Conservation (phyloP, 1,140 invertebrate species). For the Meloidogyne exigua region DNA sequence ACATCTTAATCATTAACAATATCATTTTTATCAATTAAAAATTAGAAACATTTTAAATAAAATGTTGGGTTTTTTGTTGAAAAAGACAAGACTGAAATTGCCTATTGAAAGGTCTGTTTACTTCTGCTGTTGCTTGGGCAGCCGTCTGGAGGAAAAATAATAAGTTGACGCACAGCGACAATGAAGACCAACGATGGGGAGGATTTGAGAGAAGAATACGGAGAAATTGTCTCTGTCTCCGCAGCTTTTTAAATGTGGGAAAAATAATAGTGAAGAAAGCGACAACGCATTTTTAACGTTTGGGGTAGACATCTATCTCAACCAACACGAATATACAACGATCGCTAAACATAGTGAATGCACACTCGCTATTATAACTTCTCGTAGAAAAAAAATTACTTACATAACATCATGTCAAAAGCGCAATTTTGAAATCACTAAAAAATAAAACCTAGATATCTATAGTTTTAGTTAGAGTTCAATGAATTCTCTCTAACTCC, state of each 20-base stretch:
- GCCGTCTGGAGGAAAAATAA: background rate
- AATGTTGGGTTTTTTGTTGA: too few species aligned
- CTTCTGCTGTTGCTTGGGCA: background rate
- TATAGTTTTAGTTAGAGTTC: too few species aligned
- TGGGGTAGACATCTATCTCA: background rate
- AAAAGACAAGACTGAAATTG: background rate
- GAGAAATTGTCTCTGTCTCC: background rate
- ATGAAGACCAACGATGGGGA: background rate
- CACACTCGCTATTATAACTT: too few species aligned
- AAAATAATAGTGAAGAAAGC: background rate
- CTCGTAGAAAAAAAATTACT: too few species aligned
- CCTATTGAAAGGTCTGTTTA: background rate
- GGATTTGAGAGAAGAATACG: background rate
- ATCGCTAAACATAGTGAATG: background rate
- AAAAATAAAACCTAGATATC: too few species aligned
- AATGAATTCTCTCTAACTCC: too few species aligned
- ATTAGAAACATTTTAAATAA: too few species aligned
- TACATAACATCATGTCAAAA: too few species aligned
- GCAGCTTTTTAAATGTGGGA: background rate
- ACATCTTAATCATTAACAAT: too few species aligned
- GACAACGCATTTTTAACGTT: background rate
- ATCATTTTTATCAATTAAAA: too few species aligned
- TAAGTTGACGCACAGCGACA: background rate
- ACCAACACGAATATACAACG: background rate
- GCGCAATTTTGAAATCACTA: too few species aligned